These are phyloP conservation scores for Yponomeuta malinellus DNA, from an alignment of 2,888 invertebrate genomes.

Conservation along the genomic window DNA sequence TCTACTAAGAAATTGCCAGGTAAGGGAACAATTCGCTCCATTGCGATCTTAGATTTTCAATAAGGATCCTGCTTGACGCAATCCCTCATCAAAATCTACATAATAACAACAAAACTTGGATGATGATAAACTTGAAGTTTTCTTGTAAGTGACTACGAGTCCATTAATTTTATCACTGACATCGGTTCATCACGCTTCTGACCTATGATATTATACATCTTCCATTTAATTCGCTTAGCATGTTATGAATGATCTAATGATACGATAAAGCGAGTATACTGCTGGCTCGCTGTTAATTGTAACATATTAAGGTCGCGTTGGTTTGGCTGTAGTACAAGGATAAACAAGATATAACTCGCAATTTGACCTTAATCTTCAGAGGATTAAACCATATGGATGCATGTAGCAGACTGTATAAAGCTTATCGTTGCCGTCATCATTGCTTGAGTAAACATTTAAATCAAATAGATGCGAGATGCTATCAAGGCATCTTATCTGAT, in stretches of 20 bases:
- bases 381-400: not conserved
- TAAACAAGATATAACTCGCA: not conserved
- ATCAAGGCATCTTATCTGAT: constrained; percentile 21
- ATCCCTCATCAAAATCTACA: too few species aligned
- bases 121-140: too few species aligned
- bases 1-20: too few species aligned
- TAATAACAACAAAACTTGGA: too few species aligned
- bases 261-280: not conserved
- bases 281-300: not conserved
- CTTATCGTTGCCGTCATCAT: constrained; percentile 25
- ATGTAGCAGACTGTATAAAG: not conserved
- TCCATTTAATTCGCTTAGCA: not conserved
- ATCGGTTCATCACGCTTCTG: not conserved
- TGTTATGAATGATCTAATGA: not conserved
- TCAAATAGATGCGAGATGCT: constrained; percentile 24
- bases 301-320: not conserved
- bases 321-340: not conserved
- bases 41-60: too few species aligned
- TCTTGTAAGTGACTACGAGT: not conserved
- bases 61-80: too few species aligned
- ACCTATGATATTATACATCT: not conserved
- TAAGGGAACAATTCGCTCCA: too few species aligned
- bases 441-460: constrained; percentile 22
- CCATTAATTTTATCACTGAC: not conserved
- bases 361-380: not conserved